Percentiles rank a stretch among this genome's conserved stretches.
These are phyloP conservation scores for Astur gentilis DNA, from an alignment of 2,113 vertebrate genomes.

Conservation along the genomic window DNA sequence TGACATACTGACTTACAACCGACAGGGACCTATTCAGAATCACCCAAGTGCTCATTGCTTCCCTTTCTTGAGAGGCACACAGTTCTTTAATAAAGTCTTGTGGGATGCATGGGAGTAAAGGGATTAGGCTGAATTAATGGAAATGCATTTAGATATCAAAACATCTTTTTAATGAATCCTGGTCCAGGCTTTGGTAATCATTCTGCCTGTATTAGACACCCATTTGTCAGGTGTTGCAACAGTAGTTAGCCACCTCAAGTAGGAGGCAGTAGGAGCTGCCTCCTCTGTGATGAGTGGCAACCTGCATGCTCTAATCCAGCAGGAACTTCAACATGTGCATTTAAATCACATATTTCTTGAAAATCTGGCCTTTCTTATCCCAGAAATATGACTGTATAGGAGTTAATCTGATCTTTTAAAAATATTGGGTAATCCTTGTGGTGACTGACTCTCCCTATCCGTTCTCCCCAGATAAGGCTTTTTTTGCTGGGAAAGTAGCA, in stretches of 20 bases:
- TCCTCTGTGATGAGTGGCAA: neutral
- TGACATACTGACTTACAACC: neutral
- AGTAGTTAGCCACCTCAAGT: neutral
- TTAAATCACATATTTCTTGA: neutral
- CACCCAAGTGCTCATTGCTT: neutral
- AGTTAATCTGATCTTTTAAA: neutral
- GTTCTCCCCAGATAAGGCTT: neutral
- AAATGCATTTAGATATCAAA: neutral
- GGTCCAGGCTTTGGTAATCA: neutral
- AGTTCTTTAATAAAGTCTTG: neutral
- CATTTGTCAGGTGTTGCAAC: neutral
- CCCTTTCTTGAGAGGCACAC: neutral
- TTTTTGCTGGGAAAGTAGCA: neutral
- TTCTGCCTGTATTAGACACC: neutral
- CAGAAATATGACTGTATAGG: neutral
- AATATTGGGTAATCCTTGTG: neutral
- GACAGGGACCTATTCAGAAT: neutral
- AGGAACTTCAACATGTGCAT: neutral
- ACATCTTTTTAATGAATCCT: neutral
- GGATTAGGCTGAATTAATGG: neutral
- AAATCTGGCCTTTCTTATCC: neutral
- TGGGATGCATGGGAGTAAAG: neutral
- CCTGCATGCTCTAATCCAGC: neutral
- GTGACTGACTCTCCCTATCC: neutral
- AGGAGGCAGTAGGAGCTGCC: neutral